Evolutionary conservation across 2,888 invertebrate genomes (phyloP).

Genomic region (Onthophagus sagittarius): DNA sequence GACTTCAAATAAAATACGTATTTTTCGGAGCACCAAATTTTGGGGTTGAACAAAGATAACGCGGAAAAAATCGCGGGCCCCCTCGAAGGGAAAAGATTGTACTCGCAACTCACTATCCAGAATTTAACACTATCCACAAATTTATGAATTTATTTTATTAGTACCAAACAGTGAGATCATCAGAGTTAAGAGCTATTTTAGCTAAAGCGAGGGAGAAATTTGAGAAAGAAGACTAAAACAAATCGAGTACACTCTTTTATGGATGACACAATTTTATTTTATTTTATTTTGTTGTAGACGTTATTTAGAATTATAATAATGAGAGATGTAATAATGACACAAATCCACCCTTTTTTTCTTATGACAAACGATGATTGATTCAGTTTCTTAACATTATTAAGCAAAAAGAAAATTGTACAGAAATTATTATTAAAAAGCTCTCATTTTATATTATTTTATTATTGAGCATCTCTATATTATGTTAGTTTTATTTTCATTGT

Average conservation of each 20-base stretch:
- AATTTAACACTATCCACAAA: conserved; percentile 42
- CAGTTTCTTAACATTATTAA: too few relatives aligned
- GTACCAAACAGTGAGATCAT: conserved; percentile 75
- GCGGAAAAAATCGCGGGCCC: conserved; percentile 71
- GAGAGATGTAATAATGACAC: too few relatives aligned
- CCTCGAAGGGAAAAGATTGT: conserved; percentile 75
- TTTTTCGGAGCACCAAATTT: conserved; percentile 73
- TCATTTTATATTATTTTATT: not conserved
- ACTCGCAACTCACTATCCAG: conserved; percentile 81
- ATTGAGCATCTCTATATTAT: not conserved
- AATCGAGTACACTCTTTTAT: not conserved
- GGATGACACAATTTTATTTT: not conserved
- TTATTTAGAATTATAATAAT: too few relatives aligned
- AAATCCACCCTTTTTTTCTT: too few relatives aligned
- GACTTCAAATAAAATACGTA: too few relatives aligned
- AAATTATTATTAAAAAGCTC: too few relatives aligned
- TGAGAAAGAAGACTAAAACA: conserved; percentile 44
- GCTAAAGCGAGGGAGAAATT: conserved; percentile 70
- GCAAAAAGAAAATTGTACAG: too few relatives aligned
- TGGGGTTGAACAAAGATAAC: conserved; percentile 64
- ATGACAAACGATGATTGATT: too few relatives aligned
- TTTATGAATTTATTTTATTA: conserved; percentile 43
- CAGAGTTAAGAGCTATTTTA: conserved; percentile 71
- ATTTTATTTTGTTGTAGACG: not conserved
- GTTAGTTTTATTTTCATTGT: not conserved